A percentile compares a stretch with the other conserved stretches of the same genome.
Conservation (phyloP, 2,888 invertebrate species). For the Drosophila neoperkinsi region DNA sequence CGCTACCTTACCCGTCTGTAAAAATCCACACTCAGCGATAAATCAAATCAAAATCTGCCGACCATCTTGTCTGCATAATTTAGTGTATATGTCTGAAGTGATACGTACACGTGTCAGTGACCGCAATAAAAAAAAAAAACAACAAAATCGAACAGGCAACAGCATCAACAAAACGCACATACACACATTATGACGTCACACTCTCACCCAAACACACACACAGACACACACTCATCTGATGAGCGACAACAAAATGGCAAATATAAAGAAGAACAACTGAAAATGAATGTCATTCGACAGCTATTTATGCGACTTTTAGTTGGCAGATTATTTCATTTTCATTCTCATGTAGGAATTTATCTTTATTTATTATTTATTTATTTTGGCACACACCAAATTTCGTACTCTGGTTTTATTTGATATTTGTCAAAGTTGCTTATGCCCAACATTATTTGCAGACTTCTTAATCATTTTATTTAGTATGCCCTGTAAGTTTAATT, state of each 20-base stretch:
- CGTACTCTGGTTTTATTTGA: constrained; percentile 27
- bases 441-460: constrained; percentile 51
- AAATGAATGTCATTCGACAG: constrained; percentile 70
- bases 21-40: constrained; percentile 56
- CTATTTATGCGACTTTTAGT: constrained; percentile 74
- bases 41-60: constrained; percentile 66
- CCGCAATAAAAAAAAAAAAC: constrained; percentile 50
- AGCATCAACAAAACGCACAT: constrained; percentile 32
- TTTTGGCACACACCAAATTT: constrained; percentile 17
- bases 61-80: constrained; percentile 70
- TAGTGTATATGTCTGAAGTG: constrained; percentile 56
- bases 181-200: constrained; percentile 38
- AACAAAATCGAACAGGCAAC: constrained; percentile 21
- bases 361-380: constrained; percentile 49
- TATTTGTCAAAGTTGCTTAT: constrained; percentile 54
- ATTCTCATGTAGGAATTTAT: constrained; percentile 46
- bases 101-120: constrained; percentile 72
- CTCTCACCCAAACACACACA: constrained; percentile 19
- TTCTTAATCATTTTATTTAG: constrained; percentile 35
- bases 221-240: constrained; percentile 17
- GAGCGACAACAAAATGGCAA: constrained; percentile 38
- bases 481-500: not conserved
- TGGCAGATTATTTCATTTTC: constrained; percentile 75
- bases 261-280: constrained; percentile 59
- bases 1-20: constrained; percentile 21